These are phyloP conservation scores for Oasisia sp. DNA, from an alignment of 2,888 invertebrate species.

Conservation along the genomic window DNA sequence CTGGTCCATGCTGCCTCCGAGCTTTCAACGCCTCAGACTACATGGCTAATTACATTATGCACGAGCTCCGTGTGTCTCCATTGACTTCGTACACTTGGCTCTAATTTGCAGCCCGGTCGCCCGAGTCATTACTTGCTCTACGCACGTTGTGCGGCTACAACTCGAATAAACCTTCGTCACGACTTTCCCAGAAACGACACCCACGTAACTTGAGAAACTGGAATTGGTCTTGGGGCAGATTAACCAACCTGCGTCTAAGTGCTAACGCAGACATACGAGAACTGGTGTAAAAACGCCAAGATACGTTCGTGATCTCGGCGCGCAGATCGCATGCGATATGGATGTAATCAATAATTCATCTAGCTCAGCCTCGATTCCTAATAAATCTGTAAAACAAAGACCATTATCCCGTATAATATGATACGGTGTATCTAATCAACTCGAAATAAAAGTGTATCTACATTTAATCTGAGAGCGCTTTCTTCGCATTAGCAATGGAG, in stretches of 20 bases:
- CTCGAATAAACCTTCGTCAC: not conserved
- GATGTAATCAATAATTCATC: conserved; percentile 14
- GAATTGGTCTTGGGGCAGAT: conserved; percentile 18
- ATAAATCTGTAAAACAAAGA: conserved; percentile 20
- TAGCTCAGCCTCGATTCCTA: not conserved
- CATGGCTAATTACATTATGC: not conserved
- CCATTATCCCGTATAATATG: not conserved
- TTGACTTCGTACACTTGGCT: not conserved
- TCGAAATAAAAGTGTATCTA: no score
- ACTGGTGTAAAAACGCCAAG: not conserved
- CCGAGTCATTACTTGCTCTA: not conserved
- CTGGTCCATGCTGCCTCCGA: no score
- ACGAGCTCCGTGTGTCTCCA: not conserved
- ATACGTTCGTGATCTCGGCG: conserved; percentile 18
- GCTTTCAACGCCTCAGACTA: not conserved
- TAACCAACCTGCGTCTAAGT: conserved; percentile 20
- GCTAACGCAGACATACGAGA: not conserved
- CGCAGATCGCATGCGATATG: not conserved
- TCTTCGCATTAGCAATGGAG: no score
- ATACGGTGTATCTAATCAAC: no score
- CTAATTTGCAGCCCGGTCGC: not conserved
- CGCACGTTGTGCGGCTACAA: conserved; percentile 14
- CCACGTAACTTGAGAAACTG: conserved; percentile 4
- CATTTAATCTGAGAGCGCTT: no score
- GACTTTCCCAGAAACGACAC: conserved; percentile 17